These are phyloP conservation scores for Pseudomyrmex sp. DNA, from an alignment of 1,140 invertebrate genomes.

Conservation along the genomic window DNA sequence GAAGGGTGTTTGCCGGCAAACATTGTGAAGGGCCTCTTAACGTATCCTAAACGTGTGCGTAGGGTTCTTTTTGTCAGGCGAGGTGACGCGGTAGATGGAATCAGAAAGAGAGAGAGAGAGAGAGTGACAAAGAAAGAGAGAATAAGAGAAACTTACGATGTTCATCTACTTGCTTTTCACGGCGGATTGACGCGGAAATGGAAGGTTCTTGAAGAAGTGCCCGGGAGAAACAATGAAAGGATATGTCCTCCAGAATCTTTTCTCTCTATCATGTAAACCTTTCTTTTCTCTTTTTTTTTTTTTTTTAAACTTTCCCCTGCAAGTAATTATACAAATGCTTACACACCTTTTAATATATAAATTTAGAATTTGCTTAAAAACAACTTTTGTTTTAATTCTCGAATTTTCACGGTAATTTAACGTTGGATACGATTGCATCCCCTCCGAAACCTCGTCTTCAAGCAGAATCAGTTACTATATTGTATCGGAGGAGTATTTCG, in stretches of 20 bases:
- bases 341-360: too few species aligned
- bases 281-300: not conserved
- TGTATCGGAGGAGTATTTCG: not conserved
- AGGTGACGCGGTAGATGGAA: conserved; percentile 68
- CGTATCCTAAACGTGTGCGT: conserved; percentile 73
- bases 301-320: too few species aligned
- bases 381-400: too few species aligned
- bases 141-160: conserved; percentile 50
- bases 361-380: too few species aligned
- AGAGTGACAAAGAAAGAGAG: not conserved
- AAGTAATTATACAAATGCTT: too few species aligned
- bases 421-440: not conserved
- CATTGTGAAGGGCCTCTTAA: conserved; percentile 80
- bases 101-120: conserved; percentile 11
- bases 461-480: conserved; percentile 1
- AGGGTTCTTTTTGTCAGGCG: conserved; percentile 67
- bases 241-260: conserved; percentile 17
- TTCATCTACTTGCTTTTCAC: conserved; percentile 59
- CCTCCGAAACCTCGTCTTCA: not conserved
- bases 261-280: not conserved
- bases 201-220: conserved; percentile 27
- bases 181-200: conserved; percentile 43
- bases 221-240: conserved; percentile 36
- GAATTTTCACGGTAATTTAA: not conserved
- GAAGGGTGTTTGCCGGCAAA: conserved; percentile 83